Evolutionary conservation across 1,140 invertebrate genomes (phyloP).

Genomic region (Trachymyrmex cornetzi): DNA sequence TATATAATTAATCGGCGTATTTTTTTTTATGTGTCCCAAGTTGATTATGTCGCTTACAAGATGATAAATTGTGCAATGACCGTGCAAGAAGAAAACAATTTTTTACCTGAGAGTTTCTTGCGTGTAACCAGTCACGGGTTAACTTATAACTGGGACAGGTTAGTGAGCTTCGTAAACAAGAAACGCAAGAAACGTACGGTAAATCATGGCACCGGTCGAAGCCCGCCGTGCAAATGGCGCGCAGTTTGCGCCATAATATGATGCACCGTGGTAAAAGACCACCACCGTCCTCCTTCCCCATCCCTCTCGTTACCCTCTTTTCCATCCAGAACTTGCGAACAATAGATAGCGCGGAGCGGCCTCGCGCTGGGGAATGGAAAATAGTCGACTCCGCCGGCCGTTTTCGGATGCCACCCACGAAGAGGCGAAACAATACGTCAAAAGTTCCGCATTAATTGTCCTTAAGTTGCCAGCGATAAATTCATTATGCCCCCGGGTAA

Average conservation of each 20-base stretch:
- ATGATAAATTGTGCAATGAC: conserved; percentile 44
- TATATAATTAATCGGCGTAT: conserved; percentile 31
- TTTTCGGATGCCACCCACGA: conserved; percentile 68
- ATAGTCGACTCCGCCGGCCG: conserved; percentile 45
- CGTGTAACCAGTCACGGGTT: conserved; percentile 49
- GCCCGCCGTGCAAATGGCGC: conserved; percentile 50
- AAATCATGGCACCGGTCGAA: conserved; percentile 42
- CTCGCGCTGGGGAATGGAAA: conserved; percentile 16
- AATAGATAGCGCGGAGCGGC: conserved; percentile 54
- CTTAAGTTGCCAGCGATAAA: conserved; percentile 77
- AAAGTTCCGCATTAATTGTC: conserved; percentile 77
- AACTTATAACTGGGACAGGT: conserved; percentile 56
- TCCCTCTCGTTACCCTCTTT: neutral
- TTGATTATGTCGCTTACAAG: conserved; percentile 13
- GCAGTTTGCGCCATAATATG: conserved; percentile 46
- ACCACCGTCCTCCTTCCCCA: neutral
- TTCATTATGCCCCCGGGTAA: conserved; percentile 73
- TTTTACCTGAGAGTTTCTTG: conserved; percentile 49
- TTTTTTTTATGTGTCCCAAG: neutral
- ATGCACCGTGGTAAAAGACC: conserved; percentile 49
- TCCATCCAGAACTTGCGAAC: conserved; percentile 40
- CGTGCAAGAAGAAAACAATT: conserved; percentile 58
- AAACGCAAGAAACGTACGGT: conserved; percentile 57
- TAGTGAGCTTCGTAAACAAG: conserved; percentile 58
- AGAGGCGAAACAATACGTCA: conserved; percentile 73